These are phyloP conservation scores for Phania funesta DNA, from an alignment of 2,888 invertebrate genomes.

Conservation along the genomic window DNA sequence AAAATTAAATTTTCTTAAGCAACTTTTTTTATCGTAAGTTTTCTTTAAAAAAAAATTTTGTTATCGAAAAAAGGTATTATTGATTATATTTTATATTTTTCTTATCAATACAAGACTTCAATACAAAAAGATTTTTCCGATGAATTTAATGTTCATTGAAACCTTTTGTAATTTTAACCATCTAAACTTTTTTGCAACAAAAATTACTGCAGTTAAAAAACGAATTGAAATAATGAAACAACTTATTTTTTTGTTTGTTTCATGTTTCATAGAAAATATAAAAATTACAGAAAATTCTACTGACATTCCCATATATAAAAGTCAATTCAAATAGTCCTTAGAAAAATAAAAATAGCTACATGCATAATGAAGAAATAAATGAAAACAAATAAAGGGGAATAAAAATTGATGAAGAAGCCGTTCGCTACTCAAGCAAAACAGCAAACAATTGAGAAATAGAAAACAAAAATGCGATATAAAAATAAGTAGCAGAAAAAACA, in stretches of 20 bases:
- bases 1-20: background rate
- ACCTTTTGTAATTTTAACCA: too few relatives aligned
- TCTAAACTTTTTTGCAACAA: too few relatives aligned
- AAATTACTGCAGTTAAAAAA: background rate
- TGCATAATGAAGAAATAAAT: background rate
- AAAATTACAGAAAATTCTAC: background rate
- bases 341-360: background rate
- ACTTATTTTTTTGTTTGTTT: background rate
- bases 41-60: background rate
- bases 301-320: background rate
- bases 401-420: slow-evolving; percentile 40
- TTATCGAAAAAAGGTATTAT: background rate
- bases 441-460: slow-evolving; percentile 29
- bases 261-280: background rate
- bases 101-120: too few relatives aligned
- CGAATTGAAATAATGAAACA: background rate
- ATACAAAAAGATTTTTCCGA: too few relatives aligned
- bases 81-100: too few relatives aligned
- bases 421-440: background rate
- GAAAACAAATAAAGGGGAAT: slow-evolving; percentile 6
- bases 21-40: background rate
- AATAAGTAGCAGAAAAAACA: background rate
- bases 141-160: too few relatives aligned
- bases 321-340: slow-evolving; percentile 2
- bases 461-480: background rate